phyloP scores from a whole-genome alignment of 2,888 invertebrate genomes.

The Andrena chrysosceles region DNA sequence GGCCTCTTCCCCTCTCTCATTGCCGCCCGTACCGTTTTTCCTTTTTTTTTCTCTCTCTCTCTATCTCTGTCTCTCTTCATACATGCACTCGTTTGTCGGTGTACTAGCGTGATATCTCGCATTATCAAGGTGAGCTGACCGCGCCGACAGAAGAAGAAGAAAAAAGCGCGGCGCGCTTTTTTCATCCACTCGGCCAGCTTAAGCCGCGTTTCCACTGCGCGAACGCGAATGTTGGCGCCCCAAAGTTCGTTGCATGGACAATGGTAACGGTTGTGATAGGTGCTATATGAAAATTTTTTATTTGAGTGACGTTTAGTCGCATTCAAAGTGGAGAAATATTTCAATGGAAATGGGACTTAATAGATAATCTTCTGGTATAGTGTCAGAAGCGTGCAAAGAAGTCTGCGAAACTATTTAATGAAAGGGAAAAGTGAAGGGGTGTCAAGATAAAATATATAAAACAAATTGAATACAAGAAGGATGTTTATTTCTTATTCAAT shows the following conservation, averaged over 20 bases:
- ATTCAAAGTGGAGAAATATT: too few species aligned
- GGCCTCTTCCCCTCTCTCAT: conserved; percentile 55
- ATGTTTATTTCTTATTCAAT: too few species aligned
- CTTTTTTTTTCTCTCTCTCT: conserved; percentile 2
- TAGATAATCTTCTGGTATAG: too few species aligned
- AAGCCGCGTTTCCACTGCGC: conserved; percentile 45
- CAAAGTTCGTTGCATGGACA: not conserved
- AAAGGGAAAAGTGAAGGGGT: too few species aligned
- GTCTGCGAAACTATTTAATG: too few species aligned
- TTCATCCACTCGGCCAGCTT: conserved; percentile 59
- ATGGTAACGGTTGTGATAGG: not conserved
- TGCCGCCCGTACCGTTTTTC: conserved; percentile 34
- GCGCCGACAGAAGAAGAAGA: conserved; percentile 48
- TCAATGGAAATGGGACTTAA: too few species aligned
- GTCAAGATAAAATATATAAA: too few species aligned
- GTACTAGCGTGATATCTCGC: conserved; percentile 74
- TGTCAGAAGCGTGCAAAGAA: too few species aligned
- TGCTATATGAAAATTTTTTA: too few species aligned
- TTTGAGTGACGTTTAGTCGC: too few species aligned
- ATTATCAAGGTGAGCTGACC: conserved; percentile 76
- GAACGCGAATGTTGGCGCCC: not conserved
- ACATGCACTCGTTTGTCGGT: conserved; percentile 51
- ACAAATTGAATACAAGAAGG: too few species aligned
- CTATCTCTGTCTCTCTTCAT: not conserved
- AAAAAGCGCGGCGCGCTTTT: conserved; percentile 60